Evolutionary conservation across 2,888 invertebrate genomes (phyloP), one percentile per base, ranked within the genome.

Genomic region (Stenurella melanura): DNA sequence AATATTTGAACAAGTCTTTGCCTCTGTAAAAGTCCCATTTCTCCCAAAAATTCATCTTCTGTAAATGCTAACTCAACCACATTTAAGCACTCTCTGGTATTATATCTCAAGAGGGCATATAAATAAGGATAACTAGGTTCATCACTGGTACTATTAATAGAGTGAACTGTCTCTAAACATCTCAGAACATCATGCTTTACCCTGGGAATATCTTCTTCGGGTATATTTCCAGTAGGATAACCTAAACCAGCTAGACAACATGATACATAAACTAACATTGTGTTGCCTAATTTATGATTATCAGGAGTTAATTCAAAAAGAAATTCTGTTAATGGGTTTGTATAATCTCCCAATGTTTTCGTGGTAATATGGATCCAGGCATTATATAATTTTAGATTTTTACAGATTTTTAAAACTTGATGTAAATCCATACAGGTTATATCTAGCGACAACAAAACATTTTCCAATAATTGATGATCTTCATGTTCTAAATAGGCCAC

Each of bases 21-120:
- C 71, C 95, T 92, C 87, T 95, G 94, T 26, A 93, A 90, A 66
- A 92, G 89, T 0, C 94, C 94, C 89, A 95, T 91, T 86, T 95
- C 94, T 12, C 94, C 93, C 30, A 92, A 92, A 86, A 96, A 96
- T 87, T 95, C 95, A 12, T 92, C 92, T 86, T 96, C 96, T 84
- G 95, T 95, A 90, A 96, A 96, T 60, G 96, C 96, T 87, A 97
- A 90, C 26, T 96, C 93, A 70, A 97, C 91, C 5, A 96, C 96
- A 88, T 97, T 97, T 57, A 97, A 90, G 82, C 96, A 96, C 86
- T 96, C 97, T 71, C 95, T 92, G 0, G 95, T 95, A 87, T 97
- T 96, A 87, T 96, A 97, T 82, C 93, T 93, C 10, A 97, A 76
- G 64, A 97, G 90, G 0, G 95, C 93, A 79, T 95, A 92, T 42